Conservation (phyloP, 1,140 invertebrate species). For the Eupristina koningsbergeri region DNA sequence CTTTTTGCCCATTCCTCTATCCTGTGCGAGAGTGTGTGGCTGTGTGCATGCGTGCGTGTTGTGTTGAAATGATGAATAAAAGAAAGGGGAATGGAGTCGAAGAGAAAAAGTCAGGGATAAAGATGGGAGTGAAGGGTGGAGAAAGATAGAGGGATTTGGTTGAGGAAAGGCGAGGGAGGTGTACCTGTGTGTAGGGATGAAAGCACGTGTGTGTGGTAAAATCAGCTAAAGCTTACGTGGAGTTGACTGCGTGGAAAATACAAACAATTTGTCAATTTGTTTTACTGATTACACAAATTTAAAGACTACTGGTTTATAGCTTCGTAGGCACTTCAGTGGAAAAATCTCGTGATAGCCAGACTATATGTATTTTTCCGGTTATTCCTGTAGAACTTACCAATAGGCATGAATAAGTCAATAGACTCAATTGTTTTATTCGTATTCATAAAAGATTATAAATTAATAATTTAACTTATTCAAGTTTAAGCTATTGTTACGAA, state of each 20-base stretch:
- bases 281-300: slow-evolving; percentile 29
- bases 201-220: background rate
- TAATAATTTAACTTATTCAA: too few relatives aligned
- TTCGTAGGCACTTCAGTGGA: background rate
- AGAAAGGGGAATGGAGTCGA: slow-evolving; percentile 36
- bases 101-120: slow-evolving; percentile 47
- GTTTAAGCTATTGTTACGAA: too few relatives aligned
- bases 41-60: background rate
- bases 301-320: background rate
- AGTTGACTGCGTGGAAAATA: slow-evolving; percentile 46
- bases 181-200: too few relatives aligned
- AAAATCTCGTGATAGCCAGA: background rate
- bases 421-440: background rate
- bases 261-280: slow-evolving; percentile 50
- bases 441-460: too few relatives aligned
- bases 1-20: slow-evolving; percentile 30
- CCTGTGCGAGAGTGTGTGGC: background rate
- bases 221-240: slow-evolving; percentile 7
- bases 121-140: slow-evolving; percentile 10
- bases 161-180: background rate
- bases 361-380: background rate
- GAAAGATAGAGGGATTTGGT: background rate
- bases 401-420: too few relatives aligned
- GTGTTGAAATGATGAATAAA: slow-evolving; percentile 36
- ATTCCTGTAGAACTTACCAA: background rate